Conservation (phyloP, 1,140 invertebrate species). For the Tetraneura akinire region DNA sequence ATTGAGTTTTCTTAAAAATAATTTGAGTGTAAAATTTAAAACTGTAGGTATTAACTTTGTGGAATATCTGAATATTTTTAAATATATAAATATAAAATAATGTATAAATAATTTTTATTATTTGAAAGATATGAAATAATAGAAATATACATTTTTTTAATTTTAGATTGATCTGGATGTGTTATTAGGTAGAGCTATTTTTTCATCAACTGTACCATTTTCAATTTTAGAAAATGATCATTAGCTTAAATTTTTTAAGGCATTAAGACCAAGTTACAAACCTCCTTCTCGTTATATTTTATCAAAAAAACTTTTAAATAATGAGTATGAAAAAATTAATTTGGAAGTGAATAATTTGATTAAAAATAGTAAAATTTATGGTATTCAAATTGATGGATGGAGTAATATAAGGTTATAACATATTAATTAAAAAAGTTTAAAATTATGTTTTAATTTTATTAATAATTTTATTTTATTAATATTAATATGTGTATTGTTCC, state of each 20-base stretch:
- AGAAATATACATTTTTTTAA: neutral
- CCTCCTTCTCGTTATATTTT: neutral
- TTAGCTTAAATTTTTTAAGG: neutral
- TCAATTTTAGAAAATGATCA: neutral
- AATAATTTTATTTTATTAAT: too few species aligned
- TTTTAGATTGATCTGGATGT: neutral
- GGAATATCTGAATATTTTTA: neutral
- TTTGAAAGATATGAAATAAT: neutral
- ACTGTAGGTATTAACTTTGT: neutral
- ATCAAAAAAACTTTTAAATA: slow-evolving; percentile 3
- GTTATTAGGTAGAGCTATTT: neutral
- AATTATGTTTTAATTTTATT: too few species aligned
- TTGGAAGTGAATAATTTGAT: neutral
- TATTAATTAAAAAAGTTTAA: too few species aligned
- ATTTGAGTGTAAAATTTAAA: too few species aligned
- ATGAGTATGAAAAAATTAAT: slow-evolving; percentile 11
- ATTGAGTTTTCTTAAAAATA: too few species aligned
- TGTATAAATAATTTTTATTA: too few species aligned
- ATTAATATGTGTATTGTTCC: too few species aligned
- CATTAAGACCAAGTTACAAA: neutral
- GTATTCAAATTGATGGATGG: neutral
- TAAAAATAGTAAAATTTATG: neutral
- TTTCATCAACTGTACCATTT: neutral
- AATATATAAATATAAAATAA: neutral
- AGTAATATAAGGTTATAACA: slow-evolving; percentile 10